Evolutionary conservation across 2,113 vertebrate genomes (phyloP).

Genomic region (human): GRCh38 chr9:79143001-79143500

Average conservation of each 20-base stretch:
- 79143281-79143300: conserved; percentile 20
- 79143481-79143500: neutral
- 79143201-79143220: neutral
- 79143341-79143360: neutral
- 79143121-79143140: neutral
- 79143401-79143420: neutral
- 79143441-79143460: neutral
- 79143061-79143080: neutral
- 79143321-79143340: neutral
- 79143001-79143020: neutral
- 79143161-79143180: neutral
- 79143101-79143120: neutral
- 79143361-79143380: neutral
- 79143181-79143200: neutral
- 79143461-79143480: neutral
- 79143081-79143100: neutral
- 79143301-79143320: neutral
- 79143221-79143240: neutral
- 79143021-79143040: neutral
- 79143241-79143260: neutral
- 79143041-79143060: neutral
- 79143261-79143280: neutral
- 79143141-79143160: neutral
- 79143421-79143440: neutral
- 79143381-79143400: neutral